Evolutionary conservation across 2,113 vertebrate genomes (phyloP), one percentile per base, ranked within the genome.

Genomic region (Ceyx melanurus): DNA sequence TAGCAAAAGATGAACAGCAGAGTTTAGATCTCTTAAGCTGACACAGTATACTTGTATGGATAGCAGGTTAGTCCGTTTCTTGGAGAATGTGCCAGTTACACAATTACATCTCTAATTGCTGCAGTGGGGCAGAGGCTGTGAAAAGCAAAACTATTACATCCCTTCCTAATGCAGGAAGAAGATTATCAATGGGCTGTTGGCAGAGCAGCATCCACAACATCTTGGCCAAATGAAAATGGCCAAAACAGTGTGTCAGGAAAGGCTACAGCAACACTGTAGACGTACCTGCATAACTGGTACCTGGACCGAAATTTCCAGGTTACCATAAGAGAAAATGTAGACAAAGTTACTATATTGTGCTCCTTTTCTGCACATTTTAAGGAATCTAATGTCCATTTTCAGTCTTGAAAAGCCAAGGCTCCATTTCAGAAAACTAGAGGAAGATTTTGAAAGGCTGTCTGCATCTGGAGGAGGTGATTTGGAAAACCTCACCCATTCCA

Each of bases 291-390:
- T 31, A 50, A 82, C 23, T 9, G 31, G 7, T 60, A 80, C 10
- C 21, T 11, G 19, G 20, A 61, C 57, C 22, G 42, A 28, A 74
- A 93, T 28, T 77, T 33, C 22, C 56, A 43, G 11, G 26, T 46
- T 58, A 66, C 33, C 31, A 37, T 43, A 81, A 66, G 54, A 53
- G 28, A 83, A 70, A 77, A 86, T 0, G 2, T 18, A 72, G 62
- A 28, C 4, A 1, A 70, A 88, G 13, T 29, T 48, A 53, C 13
- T 62, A 48, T 0, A 0, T 7, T 6, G 1, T 3, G 0, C 6
- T 78, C 37, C 25, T 56, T 77, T 48, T 62, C 66, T 54, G 37
- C 11, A 29, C 19, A 18, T 71, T 88, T 70, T 73, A 22, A 94
- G 65, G 19, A 67, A 22, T 13, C 22, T 46, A 15, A 62, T 31